A percentile compares a stretch with the other conserved stretches of the same genome.
Evolutionary conservation across 2,888 invertebrate species (phyloP).

Genomic region (Papilio elwesi): DNA sequence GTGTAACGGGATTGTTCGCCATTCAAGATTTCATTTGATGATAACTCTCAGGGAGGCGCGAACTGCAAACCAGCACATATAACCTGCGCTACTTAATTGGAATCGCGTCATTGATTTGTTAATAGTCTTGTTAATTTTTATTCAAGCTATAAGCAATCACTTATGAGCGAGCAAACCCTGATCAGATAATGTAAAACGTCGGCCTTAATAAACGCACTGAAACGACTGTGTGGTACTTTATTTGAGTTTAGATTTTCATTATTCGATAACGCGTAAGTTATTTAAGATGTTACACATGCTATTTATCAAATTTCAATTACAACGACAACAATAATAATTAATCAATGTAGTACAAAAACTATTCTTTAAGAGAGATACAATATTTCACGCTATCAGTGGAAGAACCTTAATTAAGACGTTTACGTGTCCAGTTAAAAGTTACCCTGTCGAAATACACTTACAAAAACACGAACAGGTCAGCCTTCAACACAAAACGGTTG

Average conservation of each 20-base stretch:
- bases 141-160: conserved; percentile 61
- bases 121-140: conserved; percentile 73
- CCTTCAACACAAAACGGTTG: conserved; percentile 64
- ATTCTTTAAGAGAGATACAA: conserved; percentile 47
- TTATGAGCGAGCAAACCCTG: conserved; percentile 55
- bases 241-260: conserved; percentile 48
- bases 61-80: conserved; percentile 64
- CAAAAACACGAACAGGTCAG: conserved; percentile 62
- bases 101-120: conserved; percentile 75
- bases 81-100: conserved; percentile 73
- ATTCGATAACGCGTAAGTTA: conserved; percentile 46
- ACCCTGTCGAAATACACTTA: conserved; percentile 59
- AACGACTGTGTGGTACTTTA: conserved; percentile 26
- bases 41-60: conserved; percentile 64
- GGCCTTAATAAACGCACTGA: conserved; percentile 40
- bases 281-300: conserved; percentile 38
- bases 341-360: background rate
- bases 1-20: conserved; percentile 47
- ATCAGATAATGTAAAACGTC: conserved; percentile 54
- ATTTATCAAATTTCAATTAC: conserved; percentile 41
- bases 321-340: conserved; percentile 23
- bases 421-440: conserved; percentile 62
- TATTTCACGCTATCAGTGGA: conserved; percentile 65
- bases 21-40: conserved; percentile 74
- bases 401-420: conserved; percentile 76